phyloP scores from a whole-genome alignment of 2,113 vertebrate species.

The Echinops telfairi region DNA sequence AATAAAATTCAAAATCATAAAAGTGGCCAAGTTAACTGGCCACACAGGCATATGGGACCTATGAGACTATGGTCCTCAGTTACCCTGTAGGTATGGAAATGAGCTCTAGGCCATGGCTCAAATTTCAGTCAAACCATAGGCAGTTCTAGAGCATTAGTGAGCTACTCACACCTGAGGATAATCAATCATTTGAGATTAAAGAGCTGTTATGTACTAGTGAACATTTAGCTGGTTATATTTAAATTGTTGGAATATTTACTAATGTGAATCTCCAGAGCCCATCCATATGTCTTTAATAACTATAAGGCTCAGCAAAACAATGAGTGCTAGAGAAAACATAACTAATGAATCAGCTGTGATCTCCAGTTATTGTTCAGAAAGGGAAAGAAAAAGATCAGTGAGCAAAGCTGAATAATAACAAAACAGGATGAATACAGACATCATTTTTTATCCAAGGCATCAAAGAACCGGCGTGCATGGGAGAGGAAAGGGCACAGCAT shows the following conservation, averaged over 20 bases:
- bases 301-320: conserved; percentile 17
- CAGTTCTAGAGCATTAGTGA: too few species aligned
- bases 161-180: too few species aligned
- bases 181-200: too few species aligned
- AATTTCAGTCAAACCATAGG: too few species aligned
- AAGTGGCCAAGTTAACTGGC: too few species aligned
- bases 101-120: too few species aligned
- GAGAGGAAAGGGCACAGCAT: not conserved
- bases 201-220: too few species aligned
- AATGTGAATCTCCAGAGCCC: not conserved
- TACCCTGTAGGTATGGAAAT: too few species aligned
- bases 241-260: not conserved
- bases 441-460: not conserved
- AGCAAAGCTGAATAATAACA: conserved; percentile 42
- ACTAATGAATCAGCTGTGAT: conserved; percentile 6
- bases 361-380: not conserved
- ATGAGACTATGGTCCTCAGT: too few species aligned
- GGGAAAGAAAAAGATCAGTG: not conserved
- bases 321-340: not conserved
- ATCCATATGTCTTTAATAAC: not conserved
- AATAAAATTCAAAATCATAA: too few species aligned
- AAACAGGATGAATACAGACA: not conserved
- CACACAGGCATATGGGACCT: too few species aligned
- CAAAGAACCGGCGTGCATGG: not conserved
- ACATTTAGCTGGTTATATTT: not conserved